phyloP scores from a whole-genome alignment of 2,113 vertebrate species.

The Zosterops japonicus region DNA sequence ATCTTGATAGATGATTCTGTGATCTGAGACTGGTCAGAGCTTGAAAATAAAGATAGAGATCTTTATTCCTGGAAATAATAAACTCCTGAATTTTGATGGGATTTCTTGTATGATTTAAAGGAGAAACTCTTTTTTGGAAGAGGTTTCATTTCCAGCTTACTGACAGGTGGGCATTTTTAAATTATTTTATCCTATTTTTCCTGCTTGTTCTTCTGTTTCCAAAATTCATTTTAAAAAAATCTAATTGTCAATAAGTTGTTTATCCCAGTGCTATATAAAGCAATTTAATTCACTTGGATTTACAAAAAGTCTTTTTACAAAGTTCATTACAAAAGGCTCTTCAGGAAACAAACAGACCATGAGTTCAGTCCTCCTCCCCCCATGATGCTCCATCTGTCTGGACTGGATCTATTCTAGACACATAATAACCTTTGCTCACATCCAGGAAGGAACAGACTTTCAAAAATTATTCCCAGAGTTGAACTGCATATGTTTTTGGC shows the following conservation, averaged over 20 bases:
- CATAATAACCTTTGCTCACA: background rate
- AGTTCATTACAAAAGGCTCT: background rate
- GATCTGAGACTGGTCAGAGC: background rate
- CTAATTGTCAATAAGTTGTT: background rate
- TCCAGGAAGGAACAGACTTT: conserved; percentile 22
- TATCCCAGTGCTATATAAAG: background rate
- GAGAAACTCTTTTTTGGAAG: background rate
- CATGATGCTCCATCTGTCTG: conserved; percentile 36
- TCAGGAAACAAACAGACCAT: conserved; percentile 2
- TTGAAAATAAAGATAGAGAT: background rate
- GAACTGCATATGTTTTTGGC: background rate
- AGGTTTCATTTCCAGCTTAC: background rate
- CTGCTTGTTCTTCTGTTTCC: background rate
- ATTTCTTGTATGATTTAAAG: background rate
- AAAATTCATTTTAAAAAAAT: background rate
- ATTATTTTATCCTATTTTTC: background rate
- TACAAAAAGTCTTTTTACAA: background rate
- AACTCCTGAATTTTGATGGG: background rate
- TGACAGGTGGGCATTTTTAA: background rate
- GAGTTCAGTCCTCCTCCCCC: background rate
- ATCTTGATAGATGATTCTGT: background rate
- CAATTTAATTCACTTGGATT: background rate
- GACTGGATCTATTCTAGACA: conserved; percentile 9
- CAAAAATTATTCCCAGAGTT: conserved; percentile 10
- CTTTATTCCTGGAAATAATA: background rate